Percentiles rank a stretch among this genome's conserved stretches.
Conservation (phyloP, 2,888 invertebrate genomes). For the Tetragonula carbonaria region DNA sequence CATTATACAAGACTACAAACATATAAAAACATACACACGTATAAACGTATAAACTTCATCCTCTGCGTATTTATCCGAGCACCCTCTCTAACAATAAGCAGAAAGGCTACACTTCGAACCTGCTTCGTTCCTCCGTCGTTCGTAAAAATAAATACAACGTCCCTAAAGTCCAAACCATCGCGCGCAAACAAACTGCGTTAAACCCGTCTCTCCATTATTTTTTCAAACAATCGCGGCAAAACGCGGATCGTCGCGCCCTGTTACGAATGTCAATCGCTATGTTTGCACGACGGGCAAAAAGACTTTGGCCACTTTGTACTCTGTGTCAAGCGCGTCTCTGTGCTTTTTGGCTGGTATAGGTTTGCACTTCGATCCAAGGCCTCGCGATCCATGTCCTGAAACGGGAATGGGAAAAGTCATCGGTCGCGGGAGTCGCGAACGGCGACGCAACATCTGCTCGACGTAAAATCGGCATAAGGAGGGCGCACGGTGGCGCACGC, state of each 20-base stretch:
- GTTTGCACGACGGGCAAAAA: too few relatives aligned
- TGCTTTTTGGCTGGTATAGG: too few relatives aligned
- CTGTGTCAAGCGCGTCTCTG: too few relatives aligned
- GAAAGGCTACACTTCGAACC: background rate
- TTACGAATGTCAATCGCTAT: background rate
- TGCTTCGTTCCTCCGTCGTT: background rate
- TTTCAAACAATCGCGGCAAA: background rate
- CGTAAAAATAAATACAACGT: background rate
- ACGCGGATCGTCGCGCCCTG: background rate
- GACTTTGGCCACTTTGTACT: too few relatives aligned
- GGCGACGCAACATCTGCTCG: slow-evolving; percentile 64
- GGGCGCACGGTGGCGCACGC: slow-evolving; percentile 63
- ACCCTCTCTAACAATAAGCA: background rate
- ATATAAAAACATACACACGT: too few relatives aligned
- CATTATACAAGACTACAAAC: too few relatives aligned
- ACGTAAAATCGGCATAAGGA: slow-evolving; percentile 69
- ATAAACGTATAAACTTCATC: background rate
- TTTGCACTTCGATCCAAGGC: too few relatives aligned
- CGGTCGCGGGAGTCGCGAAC: slow-evolving; percentile 54
- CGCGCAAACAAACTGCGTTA: background rate
- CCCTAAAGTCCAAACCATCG: background rate
- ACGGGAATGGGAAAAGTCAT: slow-evolving; percentile 2
- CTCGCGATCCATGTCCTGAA: background rate
- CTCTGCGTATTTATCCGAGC: background rate
- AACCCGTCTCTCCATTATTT: background rate